Conservation (phyloP, 2,113 vertebrate genomes). For the Promerops cafer region DNA sequence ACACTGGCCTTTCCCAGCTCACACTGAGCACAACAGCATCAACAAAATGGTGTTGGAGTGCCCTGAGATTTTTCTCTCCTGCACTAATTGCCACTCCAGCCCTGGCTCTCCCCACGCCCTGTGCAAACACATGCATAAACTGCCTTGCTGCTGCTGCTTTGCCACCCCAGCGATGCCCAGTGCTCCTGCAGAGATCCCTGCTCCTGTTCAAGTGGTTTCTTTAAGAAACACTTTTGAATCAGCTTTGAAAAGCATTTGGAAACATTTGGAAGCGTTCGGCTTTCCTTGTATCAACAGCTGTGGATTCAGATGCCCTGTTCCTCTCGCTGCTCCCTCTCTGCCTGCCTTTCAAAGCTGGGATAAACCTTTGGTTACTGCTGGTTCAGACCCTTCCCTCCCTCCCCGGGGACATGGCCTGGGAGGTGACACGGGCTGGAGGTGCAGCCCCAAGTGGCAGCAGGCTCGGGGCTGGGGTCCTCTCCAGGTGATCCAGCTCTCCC, state of each 20-base stretch:
- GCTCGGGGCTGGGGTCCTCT: not conserved
- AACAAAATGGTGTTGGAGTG: not conserved
- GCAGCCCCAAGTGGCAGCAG: not conserved
- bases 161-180: not conserved
- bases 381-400: not conserved
- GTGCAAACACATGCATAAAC: not conserved
- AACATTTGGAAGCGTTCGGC: no score
- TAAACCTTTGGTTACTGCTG: not conserved
- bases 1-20: not conserved
- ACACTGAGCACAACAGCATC: fast-evolving
- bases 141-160: not conserved
- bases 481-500: not conserved
- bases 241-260: not conserved
- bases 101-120: not conserved
- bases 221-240: not conserved
- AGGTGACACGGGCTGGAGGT: not conserved
- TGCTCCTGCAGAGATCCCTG: not conserved
- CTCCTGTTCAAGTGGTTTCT: not conserved
- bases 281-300: not conserved
- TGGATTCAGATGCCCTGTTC: not conserved
- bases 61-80: not conserved
- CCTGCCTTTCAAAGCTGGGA: not conserved
- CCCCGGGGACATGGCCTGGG: not conserved
- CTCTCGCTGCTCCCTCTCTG: not conserved
- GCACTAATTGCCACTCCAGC: not conserved